Conservation (phyloP, 2,888 invertebrate species). For the Adineta ricciae region DNA sequence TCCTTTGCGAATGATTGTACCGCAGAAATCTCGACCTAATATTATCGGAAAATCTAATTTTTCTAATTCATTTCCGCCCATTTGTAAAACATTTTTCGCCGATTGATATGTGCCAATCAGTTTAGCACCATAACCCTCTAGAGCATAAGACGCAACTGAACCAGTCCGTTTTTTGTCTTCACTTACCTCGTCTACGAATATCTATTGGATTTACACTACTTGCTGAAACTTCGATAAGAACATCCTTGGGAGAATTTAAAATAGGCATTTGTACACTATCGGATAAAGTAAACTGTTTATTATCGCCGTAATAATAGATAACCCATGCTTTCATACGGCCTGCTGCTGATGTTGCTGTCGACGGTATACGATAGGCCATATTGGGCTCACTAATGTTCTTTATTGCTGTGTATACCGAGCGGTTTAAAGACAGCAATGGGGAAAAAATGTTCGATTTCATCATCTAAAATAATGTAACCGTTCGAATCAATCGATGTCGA, state of each 20-base stretch:
- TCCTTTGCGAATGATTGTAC: not conserved
- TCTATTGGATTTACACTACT: slow-evolving; percentile 17
- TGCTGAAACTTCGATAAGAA: not conserved
- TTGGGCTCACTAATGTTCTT: not conserved
- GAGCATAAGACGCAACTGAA: not conserved
- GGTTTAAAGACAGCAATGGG: not conserved
- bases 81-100: not conserved
- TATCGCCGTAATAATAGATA: slow-evolving; percentile 8
- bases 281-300: not conserved
- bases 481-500: no score
- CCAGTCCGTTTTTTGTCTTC: not conserved
- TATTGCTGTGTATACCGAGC: not conserved
- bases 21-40: slow-evolving; percentile 10
- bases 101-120: not conserved
- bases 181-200: not conserved
- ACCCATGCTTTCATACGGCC: slow-evolving; percentile 10
- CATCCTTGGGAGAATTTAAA: not conserved
- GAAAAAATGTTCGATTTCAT: not conserved
- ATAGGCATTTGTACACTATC: not conserved
- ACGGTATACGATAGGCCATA: not conserved
- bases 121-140: not conserved
- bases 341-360: not conserved
- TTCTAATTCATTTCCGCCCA: not conserved
- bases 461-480: not conserved
- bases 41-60: not conserved